A percentile compares a stretch with the other conserved stretches of the same genome.
Conservation (phyloP, 2,113 vertebrate genomes). For the Upupa epops region DNA sequence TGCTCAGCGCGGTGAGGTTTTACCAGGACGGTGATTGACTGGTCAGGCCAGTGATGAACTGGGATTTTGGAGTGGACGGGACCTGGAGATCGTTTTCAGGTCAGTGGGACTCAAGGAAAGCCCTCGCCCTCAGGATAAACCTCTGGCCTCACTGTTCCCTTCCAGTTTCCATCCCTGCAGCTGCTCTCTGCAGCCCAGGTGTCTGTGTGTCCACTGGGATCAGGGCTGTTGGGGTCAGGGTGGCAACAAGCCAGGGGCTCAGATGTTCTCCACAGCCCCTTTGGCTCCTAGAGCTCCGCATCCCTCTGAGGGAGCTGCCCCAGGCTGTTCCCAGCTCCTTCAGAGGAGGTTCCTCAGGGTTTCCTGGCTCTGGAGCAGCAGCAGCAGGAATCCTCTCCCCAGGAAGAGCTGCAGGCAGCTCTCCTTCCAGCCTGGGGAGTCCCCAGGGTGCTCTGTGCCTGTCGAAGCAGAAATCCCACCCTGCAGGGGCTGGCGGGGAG, state of each 20-base stretch:
- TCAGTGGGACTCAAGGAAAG: background rate
- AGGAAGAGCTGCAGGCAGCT: background rate
- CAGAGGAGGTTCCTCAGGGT: too few species aligned
- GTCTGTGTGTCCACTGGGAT: background rate
- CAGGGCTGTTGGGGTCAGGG: too few species aligned
- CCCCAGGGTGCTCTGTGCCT: rapidly evolving
- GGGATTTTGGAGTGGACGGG: rapidly evolving
- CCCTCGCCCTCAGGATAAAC: background rate
- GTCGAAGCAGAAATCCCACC: background rate
- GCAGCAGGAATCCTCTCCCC: background rate
- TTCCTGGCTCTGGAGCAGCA: background rate
- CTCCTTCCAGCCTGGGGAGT: rapidly evolving
- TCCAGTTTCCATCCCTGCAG: rapidly evolving
- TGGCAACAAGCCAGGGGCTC: background rate
- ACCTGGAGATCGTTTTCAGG: background rate
- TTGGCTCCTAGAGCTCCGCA: background rate
- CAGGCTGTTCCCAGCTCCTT: background rate
- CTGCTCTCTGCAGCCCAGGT: background rate
- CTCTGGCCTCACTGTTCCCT: background rate
- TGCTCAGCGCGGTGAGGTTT: too few species aligned
- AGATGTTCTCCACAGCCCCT: rapidly evolving
- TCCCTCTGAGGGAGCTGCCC: background rate
- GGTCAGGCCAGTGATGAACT: background rate
- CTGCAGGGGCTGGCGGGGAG: background rate
- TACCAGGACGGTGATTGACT: background rate